These are phyloP conservation scores for Eristalis tenax DNA, from an alignment of 2,888 invertebrate species.

Conservation along the genomic window DNA sequence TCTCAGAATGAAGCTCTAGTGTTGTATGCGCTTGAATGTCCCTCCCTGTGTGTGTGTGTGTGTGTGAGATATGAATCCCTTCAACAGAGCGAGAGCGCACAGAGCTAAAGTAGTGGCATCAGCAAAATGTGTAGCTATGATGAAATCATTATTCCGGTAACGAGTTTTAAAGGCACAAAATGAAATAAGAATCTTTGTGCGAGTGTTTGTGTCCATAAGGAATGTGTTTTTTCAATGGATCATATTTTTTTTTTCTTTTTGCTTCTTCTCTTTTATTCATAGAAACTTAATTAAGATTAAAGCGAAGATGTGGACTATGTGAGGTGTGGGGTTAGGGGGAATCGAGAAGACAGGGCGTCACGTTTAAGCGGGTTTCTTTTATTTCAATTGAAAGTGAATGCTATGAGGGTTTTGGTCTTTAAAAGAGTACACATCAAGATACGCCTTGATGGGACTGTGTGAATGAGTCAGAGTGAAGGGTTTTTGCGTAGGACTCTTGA, in stretches of 20 bases:
- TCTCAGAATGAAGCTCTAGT: not conserved
- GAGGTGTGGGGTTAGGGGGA: not conserved
- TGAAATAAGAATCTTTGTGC: constrained; percentile 12
- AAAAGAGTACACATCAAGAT: not conserved
- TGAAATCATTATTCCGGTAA: constrained; percentile 42
- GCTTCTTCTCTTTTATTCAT: constrained; percentile 1
- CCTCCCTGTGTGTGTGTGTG: not conserved
- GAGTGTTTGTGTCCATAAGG: not conserved
- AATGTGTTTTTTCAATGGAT: constrained; percentile 4
- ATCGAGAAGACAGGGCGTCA: not conserved
- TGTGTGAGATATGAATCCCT: constrained; percentile 23
- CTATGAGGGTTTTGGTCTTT: not conserved
- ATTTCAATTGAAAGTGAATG: not conserved
- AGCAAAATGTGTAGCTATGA: constrained; percentile 25
- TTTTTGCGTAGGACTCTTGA: not conserved
- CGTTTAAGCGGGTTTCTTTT: constrained; percentile 1
- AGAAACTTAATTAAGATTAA: constrained; percentile 28
- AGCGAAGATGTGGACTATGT: not conserved
- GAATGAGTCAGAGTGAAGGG: not conserved
- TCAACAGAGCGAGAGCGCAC: not conserved
- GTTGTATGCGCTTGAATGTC: not conserved
- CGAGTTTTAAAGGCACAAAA: constrained; percentile 48
- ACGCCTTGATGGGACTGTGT: not conserved
- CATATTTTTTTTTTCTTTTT: not conserved
- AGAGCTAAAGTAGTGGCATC: constrained; percentile 23